Conservation (phyloP, 1,140 invertebrate genomes). For the Psix sp. region DNA sequence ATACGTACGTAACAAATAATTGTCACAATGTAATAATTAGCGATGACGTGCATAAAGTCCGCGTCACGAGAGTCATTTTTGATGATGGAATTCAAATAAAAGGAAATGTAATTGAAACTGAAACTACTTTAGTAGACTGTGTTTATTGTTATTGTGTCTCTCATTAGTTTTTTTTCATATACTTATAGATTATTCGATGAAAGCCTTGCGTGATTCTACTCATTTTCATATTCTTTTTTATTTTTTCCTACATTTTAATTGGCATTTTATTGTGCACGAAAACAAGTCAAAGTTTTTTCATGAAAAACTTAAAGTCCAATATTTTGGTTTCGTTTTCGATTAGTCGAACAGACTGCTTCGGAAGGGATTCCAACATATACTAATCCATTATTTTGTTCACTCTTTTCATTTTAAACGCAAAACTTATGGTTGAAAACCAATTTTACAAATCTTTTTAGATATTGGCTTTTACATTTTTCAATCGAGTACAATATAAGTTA, state of each 20-base stretch:
- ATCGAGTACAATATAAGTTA: no score
- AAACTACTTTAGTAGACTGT: constrained; percentile 73
- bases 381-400: background rate
- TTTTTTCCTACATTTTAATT: constrained; percentile 35
- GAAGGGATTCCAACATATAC: constrained; percentile 29
- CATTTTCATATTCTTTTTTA: constrained; percentile 43
- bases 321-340: constrained; percentile 37
- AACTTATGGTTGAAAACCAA: no score
- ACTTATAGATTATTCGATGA: constrained; percentile 32
- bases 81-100: constrained; percentile 78
- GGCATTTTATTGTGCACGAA: constrained; percentile 57
- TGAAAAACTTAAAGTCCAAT: constrained; percentile 8
- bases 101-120: constrained; percentile 76
- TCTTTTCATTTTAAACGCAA: constrained; percentile 1
- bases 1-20: constrained; percentile 69
- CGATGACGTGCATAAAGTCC: constrained; percentile 75
- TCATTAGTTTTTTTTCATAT: constrained; percentile 53
- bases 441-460: no score
- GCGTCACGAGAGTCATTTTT: constrained; percentile 75
- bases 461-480: no score
- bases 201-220: constrained; percentile 41
- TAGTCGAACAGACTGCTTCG: constrained; percentile 39
- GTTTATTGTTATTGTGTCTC: constrained; percentile 71
- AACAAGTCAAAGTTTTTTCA: constrained; percentile 9
- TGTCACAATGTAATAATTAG: constrained; percentile 74